phyloP scores from a whole-genome alignment of 2,888 invertebrate genomes.

The Lochmaea capreae region DNA sequence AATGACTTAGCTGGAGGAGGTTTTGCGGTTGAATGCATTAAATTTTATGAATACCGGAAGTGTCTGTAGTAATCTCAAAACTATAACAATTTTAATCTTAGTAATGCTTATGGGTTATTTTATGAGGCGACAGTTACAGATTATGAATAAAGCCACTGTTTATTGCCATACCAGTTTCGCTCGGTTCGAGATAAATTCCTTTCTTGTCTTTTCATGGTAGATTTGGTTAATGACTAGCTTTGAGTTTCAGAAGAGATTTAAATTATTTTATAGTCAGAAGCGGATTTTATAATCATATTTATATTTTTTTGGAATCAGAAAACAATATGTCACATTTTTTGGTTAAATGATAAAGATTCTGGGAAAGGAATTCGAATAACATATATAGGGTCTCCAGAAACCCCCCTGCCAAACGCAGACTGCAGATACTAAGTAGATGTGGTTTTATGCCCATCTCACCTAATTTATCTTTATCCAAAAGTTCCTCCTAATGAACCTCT shows the following conservation, averaged over 20 bases:
- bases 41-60: slow-evolving; percentile 47
- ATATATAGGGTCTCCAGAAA: too few relatives aligned
- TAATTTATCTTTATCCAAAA: too few relatives aligned
- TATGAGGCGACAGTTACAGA: slow-evolving; percentile 47
- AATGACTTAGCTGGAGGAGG: slow-evolving; percentile 36
- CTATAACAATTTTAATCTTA: slow-evolving; percentile 51
- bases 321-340: too few relatives aligned
- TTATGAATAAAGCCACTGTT: slow-evolving; percentile 43
- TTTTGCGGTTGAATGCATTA: slow-evolving; percentile 44
- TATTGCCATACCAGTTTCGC: slow-evolving; percentile 29
- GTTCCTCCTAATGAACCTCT: too few relatives aligned
- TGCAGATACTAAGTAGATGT: too few relatives aligned
- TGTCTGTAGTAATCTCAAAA: slow-evolving; percentile 44
- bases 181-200: background rate
- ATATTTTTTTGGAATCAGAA: background rate
- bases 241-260: slow-evolving; percentile 12
- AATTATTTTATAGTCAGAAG: slow-evolving; percentile 3
- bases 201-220: slow-evolving; percentile 19
- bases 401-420: too few relatives aligned
- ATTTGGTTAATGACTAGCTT: slow-evolving; percentile 24
- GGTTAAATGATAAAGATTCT: too few relatives aligned
- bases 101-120: slow-evolving; percentile 48
- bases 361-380: too few relatives aligned
- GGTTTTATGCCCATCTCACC: too few relatives aligned
- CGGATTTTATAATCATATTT: background rate